Percentiles rank a stretch among this genome's conserved stretches.
These are phyloP conservation scores for Vombatus ursinus DNA, from an alignment of 2,113 vertebrate species.

Conservation along the genomic window DNA sequence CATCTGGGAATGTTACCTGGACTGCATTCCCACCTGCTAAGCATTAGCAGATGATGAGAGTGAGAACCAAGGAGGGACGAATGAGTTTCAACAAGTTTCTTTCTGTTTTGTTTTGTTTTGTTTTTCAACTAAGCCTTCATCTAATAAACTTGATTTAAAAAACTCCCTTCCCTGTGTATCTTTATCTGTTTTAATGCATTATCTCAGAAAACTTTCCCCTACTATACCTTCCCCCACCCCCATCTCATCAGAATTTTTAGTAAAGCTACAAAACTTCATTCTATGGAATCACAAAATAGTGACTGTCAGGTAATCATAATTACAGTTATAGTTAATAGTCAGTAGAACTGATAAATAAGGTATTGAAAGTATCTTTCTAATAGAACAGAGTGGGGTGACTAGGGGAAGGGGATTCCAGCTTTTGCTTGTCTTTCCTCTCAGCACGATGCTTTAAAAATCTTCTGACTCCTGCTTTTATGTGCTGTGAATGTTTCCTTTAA, in stretches of 20 bases:
- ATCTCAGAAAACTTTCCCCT: neutral
- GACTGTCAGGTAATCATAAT: neutral
- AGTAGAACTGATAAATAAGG: slow-evolving; percentile 37
- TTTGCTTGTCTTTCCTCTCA: slow-evolving; percentile 59
- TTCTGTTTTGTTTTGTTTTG: slow-evolving; percentile 16
- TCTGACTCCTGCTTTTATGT: slow-evolving; percentile 74
- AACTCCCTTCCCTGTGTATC: neutral
- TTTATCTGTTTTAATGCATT: neutral
- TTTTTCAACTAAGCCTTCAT: slow-evolving; percentile 23
- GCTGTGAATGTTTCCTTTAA: slow-evolving; percentile 77
- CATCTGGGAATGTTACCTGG: slow-evolving; percentile 54
- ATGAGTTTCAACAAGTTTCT: slow-evolving; percentile 43
- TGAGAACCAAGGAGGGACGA: slow-evolving; percentile 46
- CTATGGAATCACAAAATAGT: slow-evolving; percentile 24
- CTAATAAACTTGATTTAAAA: slow-evolving; percentile 22
- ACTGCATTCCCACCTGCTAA: neutral
- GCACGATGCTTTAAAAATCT: slow-evolving; percentile 52
- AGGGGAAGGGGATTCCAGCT: neutral
- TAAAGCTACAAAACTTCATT: slow-evolving; percentile 6
- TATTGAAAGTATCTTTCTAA: slow-evolving; percentile 53
- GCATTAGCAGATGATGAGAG: neutral
- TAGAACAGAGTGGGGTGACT: neutral
- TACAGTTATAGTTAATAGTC: neutral
- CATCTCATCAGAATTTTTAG: neutral
- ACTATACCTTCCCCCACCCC: too few species aligned